A percentile compares a stretch with the other conserved stretches of the same genome.
Conservation (phyloP, 2,888 invertebrate species). For the Amphimallon solstitiale region DNA sequence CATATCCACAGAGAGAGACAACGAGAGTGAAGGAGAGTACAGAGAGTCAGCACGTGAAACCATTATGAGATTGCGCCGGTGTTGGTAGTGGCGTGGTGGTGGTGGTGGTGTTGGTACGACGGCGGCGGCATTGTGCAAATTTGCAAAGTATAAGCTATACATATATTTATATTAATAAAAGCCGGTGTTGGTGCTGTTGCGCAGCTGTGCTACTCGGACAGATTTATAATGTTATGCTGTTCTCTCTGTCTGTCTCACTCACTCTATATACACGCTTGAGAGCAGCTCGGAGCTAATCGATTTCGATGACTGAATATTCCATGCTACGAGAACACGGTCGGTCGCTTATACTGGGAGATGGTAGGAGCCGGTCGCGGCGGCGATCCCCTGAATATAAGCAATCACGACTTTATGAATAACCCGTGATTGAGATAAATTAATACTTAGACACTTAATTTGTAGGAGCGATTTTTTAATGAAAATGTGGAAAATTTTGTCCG, state of each 20-base stretch:
- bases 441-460: neutral
- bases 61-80: slow-evolving; percentile 13
- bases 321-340: slow-evolving; percentile 3
- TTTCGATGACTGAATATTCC: slow-evolving; percentile 39
- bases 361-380: neutral
- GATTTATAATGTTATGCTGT: slow-evolving; percentile 42
- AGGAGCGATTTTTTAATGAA: neutral
- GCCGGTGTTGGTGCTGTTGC: slow-evolving; percentile 37
- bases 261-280: no score
- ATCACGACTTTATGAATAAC: neutral
- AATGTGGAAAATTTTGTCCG: neutral
- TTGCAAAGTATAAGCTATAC: slow-evolving; percentile 35
- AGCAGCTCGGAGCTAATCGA: slow-evolving; percentile 36
- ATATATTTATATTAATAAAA: slow-evolving; percentile 44
- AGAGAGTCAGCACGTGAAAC: slow-evolving; percentile 14
- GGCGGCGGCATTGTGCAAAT: slow-evolving; percentile 29
- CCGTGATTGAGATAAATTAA: slow-evolving; percentile 10
- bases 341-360: neutral
- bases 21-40: no score
- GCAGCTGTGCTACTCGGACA: slow-evolving; percentile 44
- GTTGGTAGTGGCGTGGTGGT: neutral
- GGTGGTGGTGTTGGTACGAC: neutral
- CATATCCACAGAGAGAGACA: neutral
- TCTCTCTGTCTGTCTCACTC: slow-evolving; percentile 35
- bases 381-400: slow-evolving; percentile 2